Base-by-base conservation (phyloP, 2,113 vertebrate species). In the Nibea coibor region DNA sequence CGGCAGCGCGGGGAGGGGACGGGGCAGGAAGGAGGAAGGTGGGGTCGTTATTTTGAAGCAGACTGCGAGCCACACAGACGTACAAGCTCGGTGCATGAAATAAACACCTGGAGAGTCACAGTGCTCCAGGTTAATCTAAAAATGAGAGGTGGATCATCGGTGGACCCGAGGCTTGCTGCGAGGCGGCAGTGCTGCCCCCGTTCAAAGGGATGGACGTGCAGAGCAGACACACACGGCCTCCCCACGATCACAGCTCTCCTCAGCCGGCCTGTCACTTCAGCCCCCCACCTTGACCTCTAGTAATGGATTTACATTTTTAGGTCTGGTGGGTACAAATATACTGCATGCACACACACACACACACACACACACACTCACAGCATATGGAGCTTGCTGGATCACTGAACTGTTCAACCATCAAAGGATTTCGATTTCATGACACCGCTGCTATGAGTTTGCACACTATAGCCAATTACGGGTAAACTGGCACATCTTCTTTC, bases 401-500 rank as follows among this genome's bases (percentile, higher is more conserved):
- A 59, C 75, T 15, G 59, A 70, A 50, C 16, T 19, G 26, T 57
- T 77, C 58, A 50, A 14, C 45, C 0, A 63, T 61, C 62, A 72
- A 77, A 76, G 72, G 26, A 58, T 28, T 76, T 75, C 2, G 28
- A 83, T 84, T 79, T 87, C 47, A 78, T 80, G 74, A 50, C 45
- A 8, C 19, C 10, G n/a, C 70, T 53, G 54, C 64, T 56, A 20
- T 53, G 81, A 64, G 65, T 82, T 74, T 80, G 64, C 83, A 80
- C 73, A 61, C 39, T 59, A 54, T 35, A 53, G 74, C 63, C 90
- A 90, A 83, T 91, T 86, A 87, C 5, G 42, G 72, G 71, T 80
- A 84, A 86, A 86, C 81, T 48, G 20, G 45, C 75, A 64, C 67
- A 47, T 89, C 67, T 67, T 81, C 76, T 72, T 64, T 81, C 72